Percentiles rank a stretch among this genome's conserved stretches.
Conservation (phyloP, 2,113 vertebrate species). For the crab-eating macaque (Macaca fascicularis) region T2T-MFA8v1.1 NC_088377.1:143015001-143015500, state of each 20-base stretch:
- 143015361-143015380: background rate
- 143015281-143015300: background rate
- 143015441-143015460: background rate
- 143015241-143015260: background rate
- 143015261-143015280: background rate
- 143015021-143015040: background rate
- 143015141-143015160: background rate
- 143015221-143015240: background rate
- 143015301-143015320: background rate
- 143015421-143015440: background rate
- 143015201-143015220: background rate
- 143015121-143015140: background rate
- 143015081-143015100: background rate
- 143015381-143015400: background rate
- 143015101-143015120: background rate
- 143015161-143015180: background rate
- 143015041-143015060: background rate
- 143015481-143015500: background rate
- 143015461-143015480: background rate
- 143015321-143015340: background rate
- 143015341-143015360: background rate
- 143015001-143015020: background rate
- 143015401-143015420: background rate
- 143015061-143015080: background rate
- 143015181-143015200: background rate